phyloP scores from a whole-genome alignment of 37 sponge, comb jelly and placozoan species.

The Ephydatia muelleri region DNA sequence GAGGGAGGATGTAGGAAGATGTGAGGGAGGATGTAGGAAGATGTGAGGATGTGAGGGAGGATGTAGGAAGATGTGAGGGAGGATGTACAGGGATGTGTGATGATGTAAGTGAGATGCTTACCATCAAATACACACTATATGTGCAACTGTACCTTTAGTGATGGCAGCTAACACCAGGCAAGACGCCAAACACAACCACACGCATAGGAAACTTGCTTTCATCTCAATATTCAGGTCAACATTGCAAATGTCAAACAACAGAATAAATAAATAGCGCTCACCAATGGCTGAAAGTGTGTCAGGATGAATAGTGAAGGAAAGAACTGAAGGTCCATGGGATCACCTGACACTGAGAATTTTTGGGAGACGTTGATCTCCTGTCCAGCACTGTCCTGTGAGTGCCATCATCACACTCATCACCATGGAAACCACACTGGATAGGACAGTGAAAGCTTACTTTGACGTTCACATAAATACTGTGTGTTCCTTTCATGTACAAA shows the following conservation, averaged over 20 bases:
- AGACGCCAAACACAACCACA: conserved; percentile 50
- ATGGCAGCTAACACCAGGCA: conserved; percentile 30
- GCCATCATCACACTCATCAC: neutral
- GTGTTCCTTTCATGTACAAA: conserved; percentile 38
- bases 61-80: no score
- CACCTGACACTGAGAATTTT: conserved; percentile 66
- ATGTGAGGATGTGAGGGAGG: neutral
- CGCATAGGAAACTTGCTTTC: conserved; percentile 23
- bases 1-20: neutral
- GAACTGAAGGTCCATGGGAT: neutral
- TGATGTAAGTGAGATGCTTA: neutral
- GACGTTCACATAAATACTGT: conserved; percentile 59
- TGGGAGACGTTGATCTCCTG: conserved; percentile 29
- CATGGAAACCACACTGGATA: neutral
- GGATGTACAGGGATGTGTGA: neutral
- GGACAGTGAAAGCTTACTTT: conserved; percentile 23
- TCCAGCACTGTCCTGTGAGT: conserved; percentile 41
- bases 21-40: neutral
- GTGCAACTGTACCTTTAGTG: conserved; percentile 18
- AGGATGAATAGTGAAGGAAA: conserved; percentile 54
- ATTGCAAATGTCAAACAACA: neutral
- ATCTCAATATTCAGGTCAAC: conserved; percentile 14
- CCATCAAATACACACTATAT: neutral
- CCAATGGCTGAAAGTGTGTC: conserved; percentile 58
- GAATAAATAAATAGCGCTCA: neutral